Percentiles rank a stretch among this genome's conserved stretches.
Conservation (phyloP, 2,888 invertebrate species). For the Lasioglossum calceatum region DNA sequence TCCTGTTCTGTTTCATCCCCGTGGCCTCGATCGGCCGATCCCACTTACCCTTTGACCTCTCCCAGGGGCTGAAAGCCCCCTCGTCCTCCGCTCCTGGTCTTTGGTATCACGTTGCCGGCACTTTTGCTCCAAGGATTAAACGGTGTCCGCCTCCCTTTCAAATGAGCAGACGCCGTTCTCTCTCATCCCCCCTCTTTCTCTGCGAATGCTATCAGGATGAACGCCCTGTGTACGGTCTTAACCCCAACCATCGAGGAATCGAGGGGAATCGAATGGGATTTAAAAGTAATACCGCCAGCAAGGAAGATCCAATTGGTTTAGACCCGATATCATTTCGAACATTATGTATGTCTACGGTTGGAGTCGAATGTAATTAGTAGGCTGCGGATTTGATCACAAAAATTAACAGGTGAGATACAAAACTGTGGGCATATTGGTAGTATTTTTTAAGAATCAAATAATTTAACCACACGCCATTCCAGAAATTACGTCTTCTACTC, state of each 20-base stretch:
- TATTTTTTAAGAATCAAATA: background rate
- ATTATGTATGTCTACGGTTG: background rate
- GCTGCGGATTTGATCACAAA: background rate
- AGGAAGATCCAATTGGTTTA: background rate
- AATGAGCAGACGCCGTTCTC: background rate
- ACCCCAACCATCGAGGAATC: background rate
- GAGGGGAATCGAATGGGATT: background rate
- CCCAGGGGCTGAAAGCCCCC: background rate
- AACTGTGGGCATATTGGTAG: too few relatives aligned
- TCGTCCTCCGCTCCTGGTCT: background rate
- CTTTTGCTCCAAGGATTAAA: conserved; percentile 30
- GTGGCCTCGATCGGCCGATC: conserved; percentile 14
- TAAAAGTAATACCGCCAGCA: conserved; percentile 5
- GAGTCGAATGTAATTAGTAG: background rate
- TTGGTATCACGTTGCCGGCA: conserved; percentile 8
- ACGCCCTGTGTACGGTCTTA: background rate
- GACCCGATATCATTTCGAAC: background rate
- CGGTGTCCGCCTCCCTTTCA: conserved; percentile 14
- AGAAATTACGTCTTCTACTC: background rate
- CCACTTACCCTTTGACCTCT: conserved; percentile 26
- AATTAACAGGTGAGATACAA: background rate
- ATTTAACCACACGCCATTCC: background rate
- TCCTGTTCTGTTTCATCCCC: background rate
- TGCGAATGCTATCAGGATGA: background rate
- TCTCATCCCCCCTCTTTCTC: background rate